Evolutionary conservation across 2,888 invertebrate species (phyloP), one percentile per base, ranked within the genome.

Genomic region (Acholoe squamosa): DNA sequence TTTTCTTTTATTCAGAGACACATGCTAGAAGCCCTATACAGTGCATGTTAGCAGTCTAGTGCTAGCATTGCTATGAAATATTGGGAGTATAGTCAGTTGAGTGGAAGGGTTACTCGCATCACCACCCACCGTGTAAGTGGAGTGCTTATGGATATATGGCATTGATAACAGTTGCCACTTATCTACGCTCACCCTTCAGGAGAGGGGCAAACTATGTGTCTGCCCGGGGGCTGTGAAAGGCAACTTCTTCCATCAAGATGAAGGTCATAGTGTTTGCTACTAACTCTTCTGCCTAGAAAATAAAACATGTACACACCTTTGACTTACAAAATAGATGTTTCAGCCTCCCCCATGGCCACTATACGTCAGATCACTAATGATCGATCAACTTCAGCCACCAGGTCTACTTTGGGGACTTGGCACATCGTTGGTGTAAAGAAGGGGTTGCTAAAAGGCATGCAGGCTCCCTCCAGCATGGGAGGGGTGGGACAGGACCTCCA

Each of bases 141-240:
- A 61, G n/a, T 61, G 22, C n/a, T n/a, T 61, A 61, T 61, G 43
- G 61, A 61, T 19, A 61, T 61, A 71, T 71, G 28, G 31, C 28
- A 28, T 71, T 71, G 25, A 71, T 71, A 71, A 7, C 31, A 28
- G 14, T n/a, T 25, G 25, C 28, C 25, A 14, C 71, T 71, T 71
- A 71, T 71, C 71, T 71, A 3, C 14, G 3, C 16, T 71, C 71
- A 61, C 43, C 43, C 43, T n/a, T 25, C n/a, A 71, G 71, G 71
- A 28, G 31, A 71, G 71, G 43, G 5, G 5, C 10, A 43, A 43
- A 43, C 43, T 43, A 43, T 43, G 43, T 71, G 25, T 1, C 25
- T 71, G 61, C n/a, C 61, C 19, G 61, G 5, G 61, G 61, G 61
- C 71, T 71, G 71, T 25, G 71, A 71, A 28, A 71, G 71, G 31